Conservation (phyloP, 2,797 vertebrate species). For the Oreonectes daqikongensis region DNA sequence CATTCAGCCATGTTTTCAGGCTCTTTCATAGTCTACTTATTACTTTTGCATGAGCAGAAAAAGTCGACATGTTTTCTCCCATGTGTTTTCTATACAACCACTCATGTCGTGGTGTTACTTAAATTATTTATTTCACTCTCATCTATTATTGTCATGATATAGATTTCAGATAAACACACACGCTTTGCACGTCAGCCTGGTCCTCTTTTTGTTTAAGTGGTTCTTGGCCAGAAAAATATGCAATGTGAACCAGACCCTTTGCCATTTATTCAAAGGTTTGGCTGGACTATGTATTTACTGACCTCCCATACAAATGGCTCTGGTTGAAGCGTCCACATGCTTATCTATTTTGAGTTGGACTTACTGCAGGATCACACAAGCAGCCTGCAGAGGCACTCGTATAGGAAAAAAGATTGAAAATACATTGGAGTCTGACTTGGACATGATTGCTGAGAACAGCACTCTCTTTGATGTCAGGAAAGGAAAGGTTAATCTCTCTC, state of each 20-base stretch:
- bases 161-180: too few species aligned
- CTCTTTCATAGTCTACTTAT: conserved; percentile 1
- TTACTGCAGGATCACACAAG: conserved; percentile 45
- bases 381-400: conserved; percentile 50
- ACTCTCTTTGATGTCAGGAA: conserved; percentile 65
- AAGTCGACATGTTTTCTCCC: background rate
- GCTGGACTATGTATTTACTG: background rate
- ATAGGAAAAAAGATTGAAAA: conserved; percentile 44
- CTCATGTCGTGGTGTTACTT: too few species aligned
- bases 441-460: conserved; percentile 63
- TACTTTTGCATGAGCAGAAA: background rate
- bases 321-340: conserved; percentile 32
- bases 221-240: background rate
- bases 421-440: conserved; percentile 52
- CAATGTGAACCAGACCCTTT: background rate
- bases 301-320: conserved; percentile 35
- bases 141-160: too few species aligned
- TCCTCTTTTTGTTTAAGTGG: background rate
- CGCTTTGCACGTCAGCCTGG: too few species aligned
- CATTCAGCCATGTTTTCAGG: background rate
- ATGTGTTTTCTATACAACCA: background rate
- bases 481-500: conserved; percentile 61
- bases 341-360: conserved; percentile 51
- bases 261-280: background rate
- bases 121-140: too few species aligned